Evolutionary conservation across 2,113 vertebrate genomes (phyloP).

Genomic region (Sebastes schlegelii): DNA sequence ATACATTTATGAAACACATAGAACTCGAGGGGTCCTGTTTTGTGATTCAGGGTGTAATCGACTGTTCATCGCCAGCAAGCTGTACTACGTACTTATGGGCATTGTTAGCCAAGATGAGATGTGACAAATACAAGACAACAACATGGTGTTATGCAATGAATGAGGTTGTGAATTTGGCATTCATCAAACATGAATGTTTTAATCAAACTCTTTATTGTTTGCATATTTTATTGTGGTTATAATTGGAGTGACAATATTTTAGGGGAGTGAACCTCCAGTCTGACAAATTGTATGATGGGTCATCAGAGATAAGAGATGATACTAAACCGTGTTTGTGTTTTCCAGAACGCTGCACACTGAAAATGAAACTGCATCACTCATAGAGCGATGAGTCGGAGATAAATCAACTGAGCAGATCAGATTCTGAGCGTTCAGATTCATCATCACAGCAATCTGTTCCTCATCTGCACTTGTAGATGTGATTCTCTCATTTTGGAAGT

Average conservation of each 20-base stretch:
- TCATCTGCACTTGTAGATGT: slow-evolving; percentile 23
- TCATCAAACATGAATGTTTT: not conserved
- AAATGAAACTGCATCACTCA: slow-evolving; percentile 58
- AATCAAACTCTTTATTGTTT: no score
- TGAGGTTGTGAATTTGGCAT: slow-evolving; percentile 4
- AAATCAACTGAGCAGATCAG: slow-evolving; percentile 52
- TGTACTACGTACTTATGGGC: not conserved
- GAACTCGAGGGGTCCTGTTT: not conserved
- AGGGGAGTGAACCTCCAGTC: slow-evolving; percentile 1
- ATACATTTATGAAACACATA: not conserved
- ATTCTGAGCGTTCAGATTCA: slow-evolving; percentile 46
- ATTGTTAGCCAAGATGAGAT: not conserved
- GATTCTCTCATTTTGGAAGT: slow-evolving; percentile 3
- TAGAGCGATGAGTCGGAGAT: slow-evolving; percentile 28
- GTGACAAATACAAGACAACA: slow-evolving; percentile 1
- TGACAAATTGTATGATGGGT: slow-evolving; percentile 43
- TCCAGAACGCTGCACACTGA: slow-evolving; percentile 32
- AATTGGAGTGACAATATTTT: slow-evolving; percentile 23
- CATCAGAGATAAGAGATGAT: slow-evolving; percentile 44
- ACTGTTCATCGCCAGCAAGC: not conserved
- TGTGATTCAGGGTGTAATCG: slow-evolving; percentile 4
- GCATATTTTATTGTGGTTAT: not conserved
- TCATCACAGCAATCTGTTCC: slow-evolving; percentile 45
- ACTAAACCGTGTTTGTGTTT: slow-evolving; percentile 45
- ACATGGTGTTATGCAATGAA: no score